Evolutionary conservation across 1,140 invertebrate genomes (phyloP), one percentile per base, ranked within the genome.

Genomic region (Zelostemma sp.): DNA sequence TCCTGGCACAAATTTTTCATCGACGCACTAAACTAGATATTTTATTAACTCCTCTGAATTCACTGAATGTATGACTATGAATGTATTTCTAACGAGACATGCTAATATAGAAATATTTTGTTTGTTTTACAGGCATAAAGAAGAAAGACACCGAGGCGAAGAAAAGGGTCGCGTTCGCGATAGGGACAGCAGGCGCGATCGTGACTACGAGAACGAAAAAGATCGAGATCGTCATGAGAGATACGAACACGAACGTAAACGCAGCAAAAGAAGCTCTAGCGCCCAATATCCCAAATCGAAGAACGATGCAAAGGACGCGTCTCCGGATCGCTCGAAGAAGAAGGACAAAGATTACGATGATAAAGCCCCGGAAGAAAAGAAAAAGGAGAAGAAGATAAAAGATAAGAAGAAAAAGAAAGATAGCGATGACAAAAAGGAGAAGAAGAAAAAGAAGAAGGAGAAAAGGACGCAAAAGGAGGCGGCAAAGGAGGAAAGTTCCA

Each of bases 351-450:
- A 86, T 41, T 79, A 82, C 16, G 81, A 84, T 4, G 77, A 84
- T 15, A 79, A 73, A 35, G 21, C 71, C 31, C 33, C 73, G 0
- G 84, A 85, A 1, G 80, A 87, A 16, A 83, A 82, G 51, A 87
- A 85, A 56, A 87, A 86, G 46, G 86, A 85, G 28, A 87, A 86
- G 72, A 87, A 82, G 55, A 88, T 87, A 33, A 89, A 87, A 64
- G 86, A 87, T 63, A 85, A 87, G 66, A 86, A 86, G 51, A 83
- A 85, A 55, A 80, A 84, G 77, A 87, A 58, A 82, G 86, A 60
- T 55, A 75, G 72, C 21, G 72, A 68, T 57, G 84, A 87, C 12
- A 80, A 85, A 70, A 86, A 83, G 73, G 83, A 84, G 79, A 86
- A 84, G 65, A 85, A 87, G 73, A 80, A 78, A 68, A 46, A 19